Evolutionary conservation across 2,888 invertebrate genomes (phyloP).

Genomic region (Apodemia duryi): DNA sequence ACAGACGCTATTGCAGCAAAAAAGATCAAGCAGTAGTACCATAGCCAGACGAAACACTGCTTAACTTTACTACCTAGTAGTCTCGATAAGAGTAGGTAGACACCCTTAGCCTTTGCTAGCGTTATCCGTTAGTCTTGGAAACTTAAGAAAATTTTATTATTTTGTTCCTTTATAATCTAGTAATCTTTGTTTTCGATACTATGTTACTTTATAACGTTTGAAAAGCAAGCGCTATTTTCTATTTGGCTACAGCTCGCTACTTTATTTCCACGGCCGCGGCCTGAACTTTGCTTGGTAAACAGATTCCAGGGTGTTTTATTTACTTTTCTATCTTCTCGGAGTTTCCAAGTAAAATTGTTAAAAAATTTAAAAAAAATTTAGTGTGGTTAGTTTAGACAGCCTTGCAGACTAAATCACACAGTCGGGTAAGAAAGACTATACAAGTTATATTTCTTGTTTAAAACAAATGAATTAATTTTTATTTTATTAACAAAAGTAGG

Average conservation of each 20-base stretch:
- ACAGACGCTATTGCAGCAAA: too few relatives aligned
- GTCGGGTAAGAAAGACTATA: neutral
- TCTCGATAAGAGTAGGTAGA: too few relatives aligned
- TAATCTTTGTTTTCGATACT: neutral
- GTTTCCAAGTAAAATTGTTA: conserved; percentile 8
- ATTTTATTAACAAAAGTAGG: too few relatives aligned
- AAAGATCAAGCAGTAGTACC: too few relatives aligned
- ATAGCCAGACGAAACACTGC: too few relatives aligned
- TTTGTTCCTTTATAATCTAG: too few relatives aligned
- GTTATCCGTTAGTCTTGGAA: too few relatives aligned
- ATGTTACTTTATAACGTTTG: neutral
- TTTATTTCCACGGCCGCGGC: conserved; percentile 23
- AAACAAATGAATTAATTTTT: too few relatives aligned
- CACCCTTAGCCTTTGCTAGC: too few relatives aligned
- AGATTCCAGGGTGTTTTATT: conserved; percentile 44
- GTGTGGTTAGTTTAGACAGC: neutral
- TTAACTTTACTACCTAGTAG: too few relatives aligned
- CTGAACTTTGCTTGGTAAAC: conserved; percentile 40
- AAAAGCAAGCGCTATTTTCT: neutral
- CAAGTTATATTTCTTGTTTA: too few relatives aligned
- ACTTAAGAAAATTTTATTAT: too few relatives aligned
- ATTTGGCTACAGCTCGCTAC: neutral
- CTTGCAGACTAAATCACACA: neutral
- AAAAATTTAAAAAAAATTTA: neutral
- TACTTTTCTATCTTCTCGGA: conserved; percentile 36